phyloP scores from a whole-genome alignment of 2,113 vertebrate species.

The Ranitomeya imitator region DNA sequence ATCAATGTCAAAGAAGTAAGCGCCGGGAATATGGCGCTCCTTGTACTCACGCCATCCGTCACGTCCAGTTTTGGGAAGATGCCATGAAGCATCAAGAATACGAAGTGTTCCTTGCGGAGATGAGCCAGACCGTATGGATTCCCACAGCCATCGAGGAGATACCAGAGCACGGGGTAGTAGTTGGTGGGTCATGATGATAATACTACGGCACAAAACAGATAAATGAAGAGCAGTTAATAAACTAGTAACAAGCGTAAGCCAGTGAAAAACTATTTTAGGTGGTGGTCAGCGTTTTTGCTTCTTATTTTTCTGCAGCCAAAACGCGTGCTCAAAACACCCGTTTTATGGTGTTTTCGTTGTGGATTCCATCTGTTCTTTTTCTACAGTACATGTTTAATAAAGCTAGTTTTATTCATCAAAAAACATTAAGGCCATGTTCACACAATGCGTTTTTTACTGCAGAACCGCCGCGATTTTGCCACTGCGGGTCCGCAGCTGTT shows the following conservation, averaged over 20 bases:
- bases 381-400: too few relatives aligned
- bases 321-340: too few relatives aligned
- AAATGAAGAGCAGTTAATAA: background rate
- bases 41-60: constrained; percentile 78
- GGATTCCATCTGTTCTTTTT: too few relatives aligned
- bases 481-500: too few relatives aligned
- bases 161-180: constrained; percentile 80
- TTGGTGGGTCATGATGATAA: constrained; percentile 75
- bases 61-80: constrained; percentile 81
- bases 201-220: background rate
- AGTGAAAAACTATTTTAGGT: too few relatives aligned
- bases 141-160: constrained; percentile 83
- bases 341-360: too few relatives aligned
- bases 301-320: too few relatives aligned
- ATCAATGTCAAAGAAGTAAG: constrained; percentile 88
- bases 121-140: constrained; percentile 74
- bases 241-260: background rate
- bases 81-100: constrained; percentile 89
- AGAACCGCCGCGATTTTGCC: too few relatives aligned
- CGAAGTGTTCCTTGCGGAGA: constrained; percentile 74
- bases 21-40: constrained; percentile 83
- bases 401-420: too few relatives aligned
- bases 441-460: too few relatives aligned
- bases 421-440: too few relatives aligned
- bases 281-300: too few relatives aligned